These are phyloP conservation scores for Cantharis flavilabris DNA, from an alignment of 2,888 invertebrate species.

Conservation along the genomic window DNA sequence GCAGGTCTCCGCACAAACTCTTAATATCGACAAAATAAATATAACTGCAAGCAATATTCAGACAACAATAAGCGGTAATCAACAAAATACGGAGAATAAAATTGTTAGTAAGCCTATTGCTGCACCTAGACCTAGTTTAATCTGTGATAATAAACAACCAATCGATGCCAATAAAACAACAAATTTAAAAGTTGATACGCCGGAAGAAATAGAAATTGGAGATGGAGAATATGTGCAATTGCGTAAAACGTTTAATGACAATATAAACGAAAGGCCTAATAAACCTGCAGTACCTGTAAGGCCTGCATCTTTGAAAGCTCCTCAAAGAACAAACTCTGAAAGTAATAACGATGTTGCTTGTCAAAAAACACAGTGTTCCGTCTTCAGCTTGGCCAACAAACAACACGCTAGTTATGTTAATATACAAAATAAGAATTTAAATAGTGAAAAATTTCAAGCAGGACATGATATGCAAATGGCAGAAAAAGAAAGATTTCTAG, in stretches of 20 bases:
- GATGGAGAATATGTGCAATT: slow-evolving; percentile 58
- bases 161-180: slow-evolving; percentile 24
- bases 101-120: slow-evolving; percentile 54
- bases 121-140: slow-evolving; percentile 58
- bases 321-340: slow-evolving; percentile 58
- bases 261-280: slow-evolving; percentile 55
- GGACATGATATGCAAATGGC: slow-evolving; percentile 54
- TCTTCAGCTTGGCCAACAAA: slow-evolving; percentile 72
- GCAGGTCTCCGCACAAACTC: slow-evolving; percentile 55
- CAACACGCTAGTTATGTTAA: slow-evolving; percentile 67
- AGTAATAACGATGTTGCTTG: slow-evolving; percentile 54
- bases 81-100: slow-evolving; percentile 22
- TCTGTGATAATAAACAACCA: slow-evolving; percentile 33
- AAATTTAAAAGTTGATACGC: slow-evolving; percentile 42
- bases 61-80: slow-evolving; percentile 41
- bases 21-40: slow-evolving; percentile 56
- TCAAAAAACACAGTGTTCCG: slow-evolving; percentile 66
- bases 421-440: slow-evolving; percentile 39
- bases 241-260: slow-evolving; percentile 53
- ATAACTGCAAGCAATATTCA: slow-evolving; percentile 54
- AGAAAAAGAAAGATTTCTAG: slow-evolving; percentile 53
- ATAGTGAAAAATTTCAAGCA: slow-evolving; percentile 42
- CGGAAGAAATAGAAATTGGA: slow-evolving; percentile 37
- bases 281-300: slow-evolving; percentile 85
- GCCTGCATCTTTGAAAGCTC: slow-evolving; percentile 66